phyloP scores from a whole-genome alignment of 2,888 invertebrate species.

The Hedya salicella region DNA sequence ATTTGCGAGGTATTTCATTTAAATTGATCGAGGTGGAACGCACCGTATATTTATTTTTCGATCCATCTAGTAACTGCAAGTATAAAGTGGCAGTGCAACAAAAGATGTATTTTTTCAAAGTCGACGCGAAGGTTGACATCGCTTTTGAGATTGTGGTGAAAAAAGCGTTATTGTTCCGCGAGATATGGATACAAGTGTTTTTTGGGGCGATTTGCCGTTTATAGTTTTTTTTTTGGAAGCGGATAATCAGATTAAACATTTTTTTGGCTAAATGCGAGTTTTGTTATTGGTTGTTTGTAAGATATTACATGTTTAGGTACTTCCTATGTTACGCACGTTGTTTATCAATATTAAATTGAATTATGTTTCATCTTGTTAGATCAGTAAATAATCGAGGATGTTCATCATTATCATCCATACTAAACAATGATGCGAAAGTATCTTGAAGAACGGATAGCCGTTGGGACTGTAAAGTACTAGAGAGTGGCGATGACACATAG shows the following conservation, averaged over 20 bases:
- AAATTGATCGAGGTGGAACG: no score
- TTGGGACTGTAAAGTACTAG: no score
- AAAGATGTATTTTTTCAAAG: slow-evolving; percentile 39
- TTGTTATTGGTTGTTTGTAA: slow-evolving; percentile 1
- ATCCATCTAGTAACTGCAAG: background rate
- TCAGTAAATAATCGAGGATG: no score
- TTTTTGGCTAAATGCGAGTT: slow-evolving; percentile 1
- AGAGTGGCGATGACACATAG: no score
- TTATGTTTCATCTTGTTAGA: no score
- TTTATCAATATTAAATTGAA: no score
- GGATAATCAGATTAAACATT: slow-evolving; percentile 27
- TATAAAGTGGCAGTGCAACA: slow-evolving; percentile 31
- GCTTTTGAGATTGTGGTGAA: slow-evolving; percentile 64
- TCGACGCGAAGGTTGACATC: slow-evolving; percentile 57
- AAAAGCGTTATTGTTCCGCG: slow-evolving; percentile 50
- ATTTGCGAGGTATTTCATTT: no score
- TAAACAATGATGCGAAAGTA: no score
- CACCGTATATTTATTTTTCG: no score
- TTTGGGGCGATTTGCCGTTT: slow-evolving; percentile 30
- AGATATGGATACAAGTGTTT: slow-evolving; percentile 58
- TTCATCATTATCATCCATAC: no score
- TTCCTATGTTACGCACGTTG: no score
- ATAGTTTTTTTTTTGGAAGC: slow-evolving; percentile 20
- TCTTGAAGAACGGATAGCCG: no score
- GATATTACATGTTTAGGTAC: background rate